These are phyloP conservation scores for Leucania comma DNA, from an alignment of 2,888 invertebrate species.

Conservation along the genomic window DNA sequence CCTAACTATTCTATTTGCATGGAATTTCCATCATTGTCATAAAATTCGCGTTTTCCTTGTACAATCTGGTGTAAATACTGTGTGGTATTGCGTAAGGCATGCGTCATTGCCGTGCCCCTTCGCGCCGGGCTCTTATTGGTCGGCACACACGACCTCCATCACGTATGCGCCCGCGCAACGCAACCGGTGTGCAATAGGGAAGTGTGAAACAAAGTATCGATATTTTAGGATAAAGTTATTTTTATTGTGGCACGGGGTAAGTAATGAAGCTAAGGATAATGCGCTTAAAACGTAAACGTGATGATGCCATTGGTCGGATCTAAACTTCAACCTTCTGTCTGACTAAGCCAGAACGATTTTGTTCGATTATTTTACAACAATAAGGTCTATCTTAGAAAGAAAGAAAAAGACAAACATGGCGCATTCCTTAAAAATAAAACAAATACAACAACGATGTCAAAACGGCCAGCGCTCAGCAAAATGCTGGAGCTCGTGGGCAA, in stretches of 20 bases:
- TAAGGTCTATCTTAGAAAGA: too few relatives aligned
- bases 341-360: too few relatives aligned
- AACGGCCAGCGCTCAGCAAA: too few relatives aligned
- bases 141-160: slow-evolving; percentile 70
- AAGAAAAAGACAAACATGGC: too few relatives aligned
- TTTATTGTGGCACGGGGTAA: not conserved
- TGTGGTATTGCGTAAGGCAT: slow-evolving; percentile 75
- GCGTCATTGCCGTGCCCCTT: slow-evolving; percentile 83
- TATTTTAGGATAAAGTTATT: not conserved
- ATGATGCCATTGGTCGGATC: not conserved
- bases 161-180: slow-evolving; percentile 61
- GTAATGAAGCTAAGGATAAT: too few relatives aligned
- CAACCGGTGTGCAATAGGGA: slow-evolving; percentile 31
- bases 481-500: too few relatives aligned
- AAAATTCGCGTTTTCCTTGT: slow-evolving; percentile 26
- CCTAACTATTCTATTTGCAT: too few relatives aligned
- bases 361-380: too few relatives aligned
- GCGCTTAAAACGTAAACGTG: too few relatives aligned
- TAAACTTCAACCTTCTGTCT: not conserved
- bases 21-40: slow-evolving; percentile 13
- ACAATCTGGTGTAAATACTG: slow-evolving; percentile 55
- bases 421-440: too few relatives aligned
- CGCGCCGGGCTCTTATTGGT: slow-evolving; percentile 73
- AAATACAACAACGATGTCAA: too few relatives aligned
- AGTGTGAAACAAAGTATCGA: not conserved